Base-by-base conservation (phyloP, 2,888 invertebrate genomes). In the Scaptomyza tumidula region DNA sequence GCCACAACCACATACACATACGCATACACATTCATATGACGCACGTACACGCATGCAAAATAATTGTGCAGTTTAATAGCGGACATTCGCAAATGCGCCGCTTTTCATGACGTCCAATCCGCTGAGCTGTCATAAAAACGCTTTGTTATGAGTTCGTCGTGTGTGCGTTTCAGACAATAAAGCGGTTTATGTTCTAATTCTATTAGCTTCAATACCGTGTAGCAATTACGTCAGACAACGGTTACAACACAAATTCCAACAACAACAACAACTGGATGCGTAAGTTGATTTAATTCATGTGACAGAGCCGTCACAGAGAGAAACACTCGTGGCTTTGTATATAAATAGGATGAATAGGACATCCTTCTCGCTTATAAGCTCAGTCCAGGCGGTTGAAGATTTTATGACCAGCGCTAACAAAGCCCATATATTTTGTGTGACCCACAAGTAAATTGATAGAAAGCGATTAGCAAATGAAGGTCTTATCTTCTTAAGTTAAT, bases 141-240 rank as follows among this genome's bases (percentile, higher is more conserved):
- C 72, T 75, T 80, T 80, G 78, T 80, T 78, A 71, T 72, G 66
- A 49, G 71, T 59, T 50, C 33, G 24, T 52, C 37, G 35, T 44
- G 60, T 65, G 48, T 61, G 46, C 39, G 45, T 58, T 54, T 66
- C 70, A 63, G 80, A 74, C 78, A 78, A 85, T 84, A 84, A 85
- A 85, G 82, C 75, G 75, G 81, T 85, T 85, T 85, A 85, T 85
- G 80, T 66, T 80, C 84, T 84, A 85, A 85, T 85, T 85, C 85
- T 85, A 85, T 85, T 85, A 85, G 85, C 77, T 66, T 49, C 69
- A 71, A 78, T 71, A 65, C 75, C 83, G 77, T 83, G 83, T 80
- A 82, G 73, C 80, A 83, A 83, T 85, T 85, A 85, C 71, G 57
- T 41, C 65, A 59, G 71, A 78, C 68, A 71, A 74, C 61, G 61